Conservation (phyloP, 2,888 invertebrate genomes). For the Troides oblongomaculatus region DNA sequence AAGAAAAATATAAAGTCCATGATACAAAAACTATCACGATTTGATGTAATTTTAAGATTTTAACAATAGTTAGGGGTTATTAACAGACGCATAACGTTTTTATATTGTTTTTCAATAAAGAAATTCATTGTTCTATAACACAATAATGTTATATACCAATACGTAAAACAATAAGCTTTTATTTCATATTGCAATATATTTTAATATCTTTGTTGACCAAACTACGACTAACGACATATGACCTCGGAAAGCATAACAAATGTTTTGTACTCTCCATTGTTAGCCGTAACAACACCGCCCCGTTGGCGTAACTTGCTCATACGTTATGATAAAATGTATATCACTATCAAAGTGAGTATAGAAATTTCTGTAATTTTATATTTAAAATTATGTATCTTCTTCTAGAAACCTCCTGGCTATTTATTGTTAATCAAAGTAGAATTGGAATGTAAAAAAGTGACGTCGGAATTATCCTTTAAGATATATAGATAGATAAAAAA, state of each 20-base stretch:
- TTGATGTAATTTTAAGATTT: no score
- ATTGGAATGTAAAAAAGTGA: no score
- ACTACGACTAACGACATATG: neutral
- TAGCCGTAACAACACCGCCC: neutral
- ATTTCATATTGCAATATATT: neutral
- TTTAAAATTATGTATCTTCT: no score
- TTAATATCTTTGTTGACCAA: neutral
- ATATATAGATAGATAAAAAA: no score
- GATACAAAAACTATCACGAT: no score
- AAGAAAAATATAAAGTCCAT: no score
- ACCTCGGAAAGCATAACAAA: neutral
- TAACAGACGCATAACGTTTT: no score
- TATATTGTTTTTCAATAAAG: no score
- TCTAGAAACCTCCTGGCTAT: no score
- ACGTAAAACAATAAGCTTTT: neutral
- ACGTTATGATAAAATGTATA: neutral
- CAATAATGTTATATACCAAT: neutral
- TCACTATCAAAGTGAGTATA: neutral
- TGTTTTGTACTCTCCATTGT: neutral
- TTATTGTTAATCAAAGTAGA: no score
- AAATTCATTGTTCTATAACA: neutral
- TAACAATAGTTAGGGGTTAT: no score
- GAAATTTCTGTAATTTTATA: neutral
- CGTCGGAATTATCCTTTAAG: no score
- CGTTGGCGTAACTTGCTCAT: constrained; percentile 1